A percentile compares a stretch with the other conserved stretches of the same genome.
Evolutionary conservation across 2,113 vertebrate genomes (phyloP).

Genomic region (Psephotus haematonotus): DNA sequence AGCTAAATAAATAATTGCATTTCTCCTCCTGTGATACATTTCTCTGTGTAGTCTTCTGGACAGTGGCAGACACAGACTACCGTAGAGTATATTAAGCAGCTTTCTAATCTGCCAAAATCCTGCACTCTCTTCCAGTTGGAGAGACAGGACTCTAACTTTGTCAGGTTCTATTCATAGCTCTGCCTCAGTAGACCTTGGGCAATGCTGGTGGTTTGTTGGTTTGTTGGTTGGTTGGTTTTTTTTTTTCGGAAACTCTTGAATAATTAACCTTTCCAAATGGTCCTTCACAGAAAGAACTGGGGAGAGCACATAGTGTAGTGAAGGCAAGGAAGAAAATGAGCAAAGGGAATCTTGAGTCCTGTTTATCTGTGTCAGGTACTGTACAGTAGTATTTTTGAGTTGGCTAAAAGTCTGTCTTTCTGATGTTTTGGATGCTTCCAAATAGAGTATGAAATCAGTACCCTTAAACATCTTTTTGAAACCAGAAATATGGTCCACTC

Average conservation of each 20-base stretch:
- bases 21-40: background rate
- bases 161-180: background rate
- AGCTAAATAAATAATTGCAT: background rate
- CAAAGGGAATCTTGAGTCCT: fast-evolving
- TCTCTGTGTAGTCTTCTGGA: background rate
- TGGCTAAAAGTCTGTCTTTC: background rate
- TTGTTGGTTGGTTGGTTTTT: background rate
- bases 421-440: background rate
- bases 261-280: background rate
- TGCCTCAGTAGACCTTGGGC: background rate
- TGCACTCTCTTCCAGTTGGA: background rate
- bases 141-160: background rate
- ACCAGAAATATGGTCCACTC: background rate
- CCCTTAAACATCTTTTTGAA: background rate
- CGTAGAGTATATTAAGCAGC: background rate
- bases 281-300: background rate
- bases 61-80: background rate
- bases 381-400: background rate
- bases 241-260: background rate
- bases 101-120: background rate
- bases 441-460: background rate
- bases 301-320: background rate
- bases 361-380: background rate
- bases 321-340: background rate
- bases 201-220: background rate